Conservation (phyloP, 1,140 invertebrate species). For the Megathymus violae region DNA sequence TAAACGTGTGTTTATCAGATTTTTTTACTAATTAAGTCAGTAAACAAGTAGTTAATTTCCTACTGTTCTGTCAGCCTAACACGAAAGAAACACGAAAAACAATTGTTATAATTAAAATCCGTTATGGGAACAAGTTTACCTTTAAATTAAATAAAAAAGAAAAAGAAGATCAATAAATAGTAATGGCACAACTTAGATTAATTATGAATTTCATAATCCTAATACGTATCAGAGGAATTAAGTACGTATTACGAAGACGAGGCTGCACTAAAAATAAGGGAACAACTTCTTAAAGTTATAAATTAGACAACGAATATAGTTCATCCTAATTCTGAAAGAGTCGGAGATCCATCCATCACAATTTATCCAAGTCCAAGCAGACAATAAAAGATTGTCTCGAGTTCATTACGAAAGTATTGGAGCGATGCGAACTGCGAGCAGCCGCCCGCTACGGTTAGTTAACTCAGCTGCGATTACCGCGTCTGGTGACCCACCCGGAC, state of each 20-base stretch:
- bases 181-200: too few species aligned
- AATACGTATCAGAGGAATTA: too few species aligned
- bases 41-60: too few species aligned
- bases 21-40: too few species aligned
- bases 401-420: constrained; percentile 63
- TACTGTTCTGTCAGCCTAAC: too few species aligned
- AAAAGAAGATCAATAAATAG: constrained; percentile 12
- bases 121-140: too few species aligned
- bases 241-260: too few species aligned
- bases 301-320: constrained; percentile 61
- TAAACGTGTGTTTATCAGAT: too few species aligned
- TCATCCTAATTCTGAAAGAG: constrained; percentile 57
- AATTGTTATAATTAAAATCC: too few species aligned
- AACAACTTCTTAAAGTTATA: constrained; percentile 48
- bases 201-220: too few species aligned
- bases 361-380: constrained; percentile 69
- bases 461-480: constrained; percentile 48
- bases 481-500: constrained; percentile 29
- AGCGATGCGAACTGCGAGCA: constrained; percentile 37
- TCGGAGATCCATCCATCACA: constrained; percentile 68
- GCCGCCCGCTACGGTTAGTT: constrained; percentile 54
- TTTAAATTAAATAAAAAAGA: too few species aligned
- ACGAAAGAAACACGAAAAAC: too few species aligned
- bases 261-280: constrained; percentile 39
- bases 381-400: constrained; percentile 72